Conservation (phyloP, 2,888 invertebrate species). For the Arrhopalites spinosus region DNA sequence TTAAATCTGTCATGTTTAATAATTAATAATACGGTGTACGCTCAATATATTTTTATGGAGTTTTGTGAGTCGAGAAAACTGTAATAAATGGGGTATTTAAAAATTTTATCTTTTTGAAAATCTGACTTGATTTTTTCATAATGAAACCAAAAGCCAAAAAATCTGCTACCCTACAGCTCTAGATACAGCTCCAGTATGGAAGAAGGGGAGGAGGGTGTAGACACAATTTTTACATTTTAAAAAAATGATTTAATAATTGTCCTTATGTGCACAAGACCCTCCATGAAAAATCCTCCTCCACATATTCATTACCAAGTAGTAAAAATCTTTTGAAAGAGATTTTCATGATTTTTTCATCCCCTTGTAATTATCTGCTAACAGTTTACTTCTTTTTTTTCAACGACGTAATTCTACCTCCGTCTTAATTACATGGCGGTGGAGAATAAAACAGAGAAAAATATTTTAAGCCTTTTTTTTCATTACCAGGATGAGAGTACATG, state of each 20-base stretch:
- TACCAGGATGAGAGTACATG: background rate
- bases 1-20: background rate
- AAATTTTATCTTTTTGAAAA: background rate
- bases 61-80: too few species aligned
- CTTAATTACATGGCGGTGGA: conserved; percentile 1
- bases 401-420: background rate
- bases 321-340: background rate
- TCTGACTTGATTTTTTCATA: too few species aligned
- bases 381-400: background rate
- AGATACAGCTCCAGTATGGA: too few species aligned
- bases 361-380: conserved; percentile 5
- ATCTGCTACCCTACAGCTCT: too few species aligned
- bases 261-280: background rate
- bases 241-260: too few species aligned
- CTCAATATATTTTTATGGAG: too few species aligned
- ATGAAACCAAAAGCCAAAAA: too few species aligned
- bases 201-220: too few species aligned
- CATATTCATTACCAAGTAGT: background rate
- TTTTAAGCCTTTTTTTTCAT: background rate
- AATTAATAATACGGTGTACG: too few species aligned
- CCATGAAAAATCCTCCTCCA: background rate
- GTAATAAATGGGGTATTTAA: too few species aligned
- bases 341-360: background rate
- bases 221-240: too few species aligned
- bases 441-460: background rate